These are phyloP conservation scores for Carabus problematicus DNA, from an alignment of 2,888 invertebrate genomes.

Conservation along the genomic window DNA sequence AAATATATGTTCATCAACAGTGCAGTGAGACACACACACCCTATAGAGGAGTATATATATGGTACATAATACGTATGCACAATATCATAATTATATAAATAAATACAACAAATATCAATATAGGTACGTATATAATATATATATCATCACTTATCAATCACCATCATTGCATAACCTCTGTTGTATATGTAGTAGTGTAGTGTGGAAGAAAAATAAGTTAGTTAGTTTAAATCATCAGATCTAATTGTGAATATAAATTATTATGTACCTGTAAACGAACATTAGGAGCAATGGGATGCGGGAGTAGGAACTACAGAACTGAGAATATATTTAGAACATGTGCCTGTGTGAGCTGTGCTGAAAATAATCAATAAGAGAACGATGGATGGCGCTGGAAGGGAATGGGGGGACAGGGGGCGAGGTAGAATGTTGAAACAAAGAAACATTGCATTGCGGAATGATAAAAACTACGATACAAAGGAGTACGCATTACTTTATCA, in stretches of 20 bases:
- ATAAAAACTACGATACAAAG: too few relatives aligned
- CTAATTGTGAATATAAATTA: too few relatives aligned
- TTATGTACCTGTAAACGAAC: conserved; percentile 25
- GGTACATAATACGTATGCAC: background rate
- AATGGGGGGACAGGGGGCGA: conserved; percentile 22
- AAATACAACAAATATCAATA: background rate
- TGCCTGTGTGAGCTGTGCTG: conserved; percentile 29
- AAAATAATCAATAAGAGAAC: conserved; percentile 40
- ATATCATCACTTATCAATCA: background rate
- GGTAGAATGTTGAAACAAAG: too few relatives aligned
- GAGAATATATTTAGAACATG: conserved; percentile 41
- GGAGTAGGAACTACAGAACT: conserved; percentile 28
- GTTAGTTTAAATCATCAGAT: too few relatives aligned
- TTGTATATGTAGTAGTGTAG: too few relatives aligned
- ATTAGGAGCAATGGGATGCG: too few relatives aligned
- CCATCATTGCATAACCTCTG: too few relatives aligned
- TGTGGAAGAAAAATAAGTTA: conserved; percentile 11
- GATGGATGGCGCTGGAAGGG: conserved; percentile 21
- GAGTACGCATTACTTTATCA: too few relatives aligned
- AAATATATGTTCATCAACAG: too few relatives aligned
- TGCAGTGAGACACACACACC: conserved; percentile 18
- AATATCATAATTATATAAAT: too few relatives aligned
- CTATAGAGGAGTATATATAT: conserved; percentile 13
- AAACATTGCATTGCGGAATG: too few relatives aligned
- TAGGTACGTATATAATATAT: conserved; percentile 8